Conservation (phyloP, 53 echinoderm and acorn worm species). For the Stichopus horrens region DNA sequence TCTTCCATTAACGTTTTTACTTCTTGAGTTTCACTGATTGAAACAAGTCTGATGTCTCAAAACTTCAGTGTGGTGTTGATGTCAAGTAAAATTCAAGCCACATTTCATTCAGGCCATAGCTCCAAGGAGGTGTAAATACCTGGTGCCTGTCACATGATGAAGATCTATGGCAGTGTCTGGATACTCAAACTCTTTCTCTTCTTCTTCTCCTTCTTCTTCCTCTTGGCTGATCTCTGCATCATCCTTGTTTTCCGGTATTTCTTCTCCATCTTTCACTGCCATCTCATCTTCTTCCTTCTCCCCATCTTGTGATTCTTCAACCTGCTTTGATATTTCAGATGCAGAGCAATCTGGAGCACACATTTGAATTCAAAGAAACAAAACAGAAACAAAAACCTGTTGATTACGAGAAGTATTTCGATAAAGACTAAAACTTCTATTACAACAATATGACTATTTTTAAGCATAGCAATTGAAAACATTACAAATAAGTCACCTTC, state of each 20-base stretch:
- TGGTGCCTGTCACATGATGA: constrained; percentile 81
- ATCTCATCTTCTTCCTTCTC: constrained; percentile 27
- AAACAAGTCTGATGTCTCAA: too few relatives aligned
- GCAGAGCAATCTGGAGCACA: neutral
- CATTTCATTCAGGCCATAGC: too few relatives aligned
- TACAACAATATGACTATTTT: too few relatives aligned
- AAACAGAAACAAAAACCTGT: too few relatives aligned
- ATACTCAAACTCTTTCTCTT: constrained; percentile 69
- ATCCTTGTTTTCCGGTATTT: neutral
- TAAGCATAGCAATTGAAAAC: too few relatives aligned
- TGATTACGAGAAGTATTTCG: too few relatives aligned
- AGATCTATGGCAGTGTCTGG: constrained; percentile 89
- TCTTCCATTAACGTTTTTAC: too few relatives aligned
- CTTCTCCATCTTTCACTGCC: constrained; percentile 29
- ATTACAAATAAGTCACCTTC: neutral
- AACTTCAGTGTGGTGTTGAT: too few relatives aligned
- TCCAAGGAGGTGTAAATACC: constrained; percentile 45
- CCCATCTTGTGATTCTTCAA: constrained; percentile 26
- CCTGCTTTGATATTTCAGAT: constrained; percentile 47
- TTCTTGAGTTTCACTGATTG: too few relatives aligned
- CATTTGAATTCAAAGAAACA: too few relatives aligned
- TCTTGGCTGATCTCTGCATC: neutral
- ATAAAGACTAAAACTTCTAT: too few relatives aligned
- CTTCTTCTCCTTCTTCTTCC: constrained; percentile 31
- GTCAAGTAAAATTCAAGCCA: too few relatives aligned